These are phyloP conservation scores for Netelia virgata DNA, from an alignment of 2,888 invertebrate species.

Conservation along the genomic window DNA sequence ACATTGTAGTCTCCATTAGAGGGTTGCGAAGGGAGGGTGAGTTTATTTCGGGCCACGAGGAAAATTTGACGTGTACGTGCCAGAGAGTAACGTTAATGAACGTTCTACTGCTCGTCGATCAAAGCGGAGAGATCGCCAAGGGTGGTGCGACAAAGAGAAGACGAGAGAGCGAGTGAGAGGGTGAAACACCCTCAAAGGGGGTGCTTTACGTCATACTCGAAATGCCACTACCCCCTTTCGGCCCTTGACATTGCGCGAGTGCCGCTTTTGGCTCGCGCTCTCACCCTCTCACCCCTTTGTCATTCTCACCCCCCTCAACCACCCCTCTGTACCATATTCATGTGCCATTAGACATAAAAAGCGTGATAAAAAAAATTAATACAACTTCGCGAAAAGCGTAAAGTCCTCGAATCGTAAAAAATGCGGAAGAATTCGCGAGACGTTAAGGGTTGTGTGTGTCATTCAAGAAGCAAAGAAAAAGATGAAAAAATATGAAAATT, in stretches of 20 bases:
- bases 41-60: constrained; percentile 31
- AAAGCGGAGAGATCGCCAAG: constrained; percentile 46
- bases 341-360: constrained; percentile 13
- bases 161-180: constrained; percentile 22
- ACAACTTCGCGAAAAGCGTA: background rate
- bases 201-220: constrained; percentile 69
- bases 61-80: constrained; percentile 38
- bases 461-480: too few relatives aligned
- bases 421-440: background rate
- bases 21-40: constrained; percentile 23
- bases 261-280: constrained; percentile 61
- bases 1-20: constrained; percentile 43
- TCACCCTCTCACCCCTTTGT: constrained; percentile 28
- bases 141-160: constrained; percentile 23
- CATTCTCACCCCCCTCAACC: background rate
- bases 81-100: constrained; percentile 64
- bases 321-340: constrained; percentile 31
- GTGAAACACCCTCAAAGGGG: constrained; percentile 53
- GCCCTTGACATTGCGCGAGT: constrained; percentile 68
- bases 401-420: background rate
- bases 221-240: constrained; percentile 62
- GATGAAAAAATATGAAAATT: background rate
- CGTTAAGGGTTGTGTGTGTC: background rate
- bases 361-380: background rate
- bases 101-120: constrained; percentile 60